Evolutionary conservation across 1,140 invertebrate species (phyloP), one percentile per base, ranked within the genome.

Genomic region (Gonatopus flavifemur): DNA sequence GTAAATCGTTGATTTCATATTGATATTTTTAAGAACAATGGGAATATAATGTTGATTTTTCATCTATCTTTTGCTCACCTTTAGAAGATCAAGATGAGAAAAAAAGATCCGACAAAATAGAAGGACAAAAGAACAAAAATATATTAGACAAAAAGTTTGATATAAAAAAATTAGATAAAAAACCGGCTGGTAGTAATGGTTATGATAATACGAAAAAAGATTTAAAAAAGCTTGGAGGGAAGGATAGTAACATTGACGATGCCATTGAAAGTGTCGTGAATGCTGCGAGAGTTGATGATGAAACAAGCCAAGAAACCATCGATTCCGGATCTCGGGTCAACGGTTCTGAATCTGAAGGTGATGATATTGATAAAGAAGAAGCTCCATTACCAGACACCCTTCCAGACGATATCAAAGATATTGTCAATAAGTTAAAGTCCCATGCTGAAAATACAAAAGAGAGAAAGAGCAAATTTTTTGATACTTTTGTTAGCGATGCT

Each of bases 381-480:
- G 73, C 79, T 15, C 80, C 80, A 50, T 70, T 87, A 33, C 84
- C 84, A 5, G 77, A 82, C 18, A 80, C 80, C 59, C 70, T 88
- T 45, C 80, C 85, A 20, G 65, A 78, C 31, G 79, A 82, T 38
- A 74, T 87, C 52, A 71, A 78, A 52, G 75, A 80, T 35, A 72
- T 81, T 21, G 76, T 88, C 43, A 78, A 79, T 48, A 77, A 77
- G 42, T 72, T 88, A 35, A 87, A 86, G 70, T 56, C 77, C 53
- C 78, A 76, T 31, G 83, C 81, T 3, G 77, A 76, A 52, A 74
- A 75, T 20, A 80, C 70, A 19, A 80, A 78, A 57, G 82, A 83
- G 57, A 81, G 81, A 24, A 87, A 87, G 66, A 80, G 77, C 20
- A 86, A 85, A 68, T 83, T 86, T 64, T 88, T 87, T 56, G 83